Conservation (phyloP, 2,888 invertebrate species). For the Ophioninae sp. region DNA sequence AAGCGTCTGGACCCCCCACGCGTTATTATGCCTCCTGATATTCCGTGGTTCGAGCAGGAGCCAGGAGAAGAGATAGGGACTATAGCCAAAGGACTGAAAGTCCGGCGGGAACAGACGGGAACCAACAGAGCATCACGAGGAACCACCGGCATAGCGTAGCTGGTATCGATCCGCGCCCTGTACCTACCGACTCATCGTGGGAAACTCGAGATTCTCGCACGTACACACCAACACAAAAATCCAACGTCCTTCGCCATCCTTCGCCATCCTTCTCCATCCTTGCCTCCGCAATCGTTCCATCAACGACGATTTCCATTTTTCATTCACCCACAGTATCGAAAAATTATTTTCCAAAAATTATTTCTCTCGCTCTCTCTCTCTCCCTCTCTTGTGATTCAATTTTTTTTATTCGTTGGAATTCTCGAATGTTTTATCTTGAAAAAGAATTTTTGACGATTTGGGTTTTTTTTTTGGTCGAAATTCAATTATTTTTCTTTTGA, state of each 20-base stretch:
- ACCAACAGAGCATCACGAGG: constrained; percentile 57
- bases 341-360: not conserved
- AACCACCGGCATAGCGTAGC: constrained; percentile 45
- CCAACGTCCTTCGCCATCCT: constrained; percentile 19
- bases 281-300: not conserved
- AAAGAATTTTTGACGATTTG: too few relatives aligned
- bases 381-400: too few relatives aligned
- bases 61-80: constrained; percentile 19
- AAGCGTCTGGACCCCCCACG: constrained; percentile 42
- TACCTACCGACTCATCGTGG: constrained; percentile 63
- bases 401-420: too few relatives aligned
- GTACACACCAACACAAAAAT: constrained; percentile 64
- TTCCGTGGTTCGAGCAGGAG: constrained; percentile 32
- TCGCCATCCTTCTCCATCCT: constrained; percentile 8
- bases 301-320: not conserved
- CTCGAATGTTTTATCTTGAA: too few relatives aligned
- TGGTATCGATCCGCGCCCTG: constrained; percentile 59
- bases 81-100: constrained; percentile 48
- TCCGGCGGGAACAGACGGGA: constrained; percentile 60
- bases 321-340: not conserved
- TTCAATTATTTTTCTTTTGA: not conserved
- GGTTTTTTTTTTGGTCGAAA: too few relatives aligned
- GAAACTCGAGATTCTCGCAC: constrained; percentile 65
- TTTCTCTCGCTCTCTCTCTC: too few relatives aligned
- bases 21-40: constrained; percentile 39